Conservation (phyloP, 2,113 vertebrate genomes). For the Damaliscus lunatus region DNA sequence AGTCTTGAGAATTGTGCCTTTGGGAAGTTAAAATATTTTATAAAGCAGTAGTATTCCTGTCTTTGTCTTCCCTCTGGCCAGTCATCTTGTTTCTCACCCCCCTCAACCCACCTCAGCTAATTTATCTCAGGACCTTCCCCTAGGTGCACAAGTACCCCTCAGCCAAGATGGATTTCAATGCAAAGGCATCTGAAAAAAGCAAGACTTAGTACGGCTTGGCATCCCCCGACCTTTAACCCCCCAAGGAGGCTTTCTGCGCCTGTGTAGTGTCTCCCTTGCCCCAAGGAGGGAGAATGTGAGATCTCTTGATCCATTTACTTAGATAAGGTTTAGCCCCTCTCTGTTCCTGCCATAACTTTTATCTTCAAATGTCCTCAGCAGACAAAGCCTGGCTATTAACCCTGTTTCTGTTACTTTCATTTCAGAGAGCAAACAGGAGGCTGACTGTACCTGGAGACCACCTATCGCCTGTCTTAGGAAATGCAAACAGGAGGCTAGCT, state of each 20-base stretch:
- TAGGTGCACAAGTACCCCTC: neutral
- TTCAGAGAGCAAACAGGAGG: neutral
- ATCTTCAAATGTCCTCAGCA: neutral
- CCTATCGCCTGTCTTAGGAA: neutral
- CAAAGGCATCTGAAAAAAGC: neutral
- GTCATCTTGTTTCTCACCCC: neutral
- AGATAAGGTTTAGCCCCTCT: neutral
- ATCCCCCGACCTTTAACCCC: neutral
- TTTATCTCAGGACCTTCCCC: neutral
- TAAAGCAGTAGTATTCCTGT: neutral
- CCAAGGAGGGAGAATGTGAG: neutral
- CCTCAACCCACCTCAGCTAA: neutral
- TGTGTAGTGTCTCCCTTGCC: neutral
- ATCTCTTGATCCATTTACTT: neutral
- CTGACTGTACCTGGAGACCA: neutral
- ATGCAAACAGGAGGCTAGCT: neutral
- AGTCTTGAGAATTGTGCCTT: neutral
- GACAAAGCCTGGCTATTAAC: neutral
- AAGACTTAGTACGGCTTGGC: neutral
- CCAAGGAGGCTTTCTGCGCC: neutral
- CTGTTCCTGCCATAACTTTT: neutral
- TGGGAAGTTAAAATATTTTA: neutral
- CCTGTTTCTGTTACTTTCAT: neutral
- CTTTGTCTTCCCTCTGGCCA: neutral
- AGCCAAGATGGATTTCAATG: neutral